phyloP scores from a whole-genome alignment of 1,140 invertebrate species.

The Drosophila subobscura region DNA sequence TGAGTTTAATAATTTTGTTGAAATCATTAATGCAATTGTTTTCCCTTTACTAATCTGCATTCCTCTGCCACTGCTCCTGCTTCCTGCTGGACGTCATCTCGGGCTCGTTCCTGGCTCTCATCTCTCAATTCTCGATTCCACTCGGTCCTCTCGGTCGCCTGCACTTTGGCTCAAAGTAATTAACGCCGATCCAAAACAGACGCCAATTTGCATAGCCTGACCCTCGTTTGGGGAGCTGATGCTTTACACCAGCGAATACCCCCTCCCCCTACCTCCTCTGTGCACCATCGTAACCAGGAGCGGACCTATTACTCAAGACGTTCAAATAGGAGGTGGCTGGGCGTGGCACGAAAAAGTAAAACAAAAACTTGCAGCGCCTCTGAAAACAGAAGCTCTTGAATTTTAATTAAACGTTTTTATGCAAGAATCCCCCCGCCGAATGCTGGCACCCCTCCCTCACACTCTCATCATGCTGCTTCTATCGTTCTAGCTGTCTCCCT shows the following conservation, averaged over 20 bases:
- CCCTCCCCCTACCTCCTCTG: not conserved
- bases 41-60: conserved; percentile 1
- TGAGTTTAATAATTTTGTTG: conserved; percentile 8
- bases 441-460: conserved; percentile 11
- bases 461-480: no score
- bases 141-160: conserved; percentile 47
- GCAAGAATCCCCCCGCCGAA: conserved; percentile 58
- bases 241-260: conserved; percentile 12
- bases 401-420: conserved; percentile 82
- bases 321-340: conserved; percentile 18
- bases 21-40: conserved; percentile 64
- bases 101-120: no score
- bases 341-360: conserved; percentile 24
- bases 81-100: conserved; percentile 15
- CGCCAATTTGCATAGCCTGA: conserved; percentile 78
- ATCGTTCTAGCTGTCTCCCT: no score
- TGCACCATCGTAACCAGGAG: conserved; percentile 6
- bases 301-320: conserved; percentile 66
- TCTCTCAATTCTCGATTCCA: conserved; percentile 37
- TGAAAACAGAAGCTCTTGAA: conserved; percentile 79
- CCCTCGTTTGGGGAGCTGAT: conserved; percentile 24
- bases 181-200: conserved; percentile 81
- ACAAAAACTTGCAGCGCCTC: conserved; percentile 68
- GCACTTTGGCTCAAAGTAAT: conserved; percentile 78
- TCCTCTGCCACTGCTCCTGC: not conserved